Evolutionary conservation across 2,797 vertebrate genomes (phyloP), one percentile per base, ranked within the genome.

Genomic region (Atherinosoma microstoma): DNA sequence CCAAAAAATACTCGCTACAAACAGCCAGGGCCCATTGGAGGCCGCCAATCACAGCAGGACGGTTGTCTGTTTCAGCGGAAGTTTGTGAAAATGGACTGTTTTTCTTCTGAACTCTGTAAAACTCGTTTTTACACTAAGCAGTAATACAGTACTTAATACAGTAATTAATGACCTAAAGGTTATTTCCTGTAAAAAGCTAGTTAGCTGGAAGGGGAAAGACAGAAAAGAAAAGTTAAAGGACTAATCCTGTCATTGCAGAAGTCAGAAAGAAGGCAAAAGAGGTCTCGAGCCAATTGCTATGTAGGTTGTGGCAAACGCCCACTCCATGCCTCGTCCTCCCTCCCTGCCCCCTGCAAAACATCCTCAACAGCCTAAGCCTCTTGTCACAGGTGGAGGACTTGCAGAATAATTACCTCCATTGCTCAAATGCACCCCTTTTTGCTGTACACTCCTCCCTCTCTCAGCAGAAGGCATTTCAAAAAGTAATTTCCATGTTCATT

Each of bases 341-440:
- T 74, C 70, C 68, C 63, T 61, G 45, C 73, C 73, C 73, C 70
- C 59, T 73, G 72, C 81, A 69, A 85, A 85, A 76, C 79, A 42
- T 64, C 79, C 70, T 77, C 54, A 63, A 63, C 73, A 42, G 65
- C 81, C 84, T 87, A 87, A 90, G 83, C 87, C 90, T 87, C 90
- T 91, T 91, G 90, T 95, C 93, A 92, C 91, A 94, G 92, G 92
- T 94, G 93, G 93, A 91, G 87, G 86, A 92, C 87, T 90, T 70
- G 67, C 24, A 62, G 86, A 93, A 93, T 94, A 94, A 94, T 94
- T 92, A 94, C 90, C 81, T 93, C 84, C 51, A 84, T 81, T 89
- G 85, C 85, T 76, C 77, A 71, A 79, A 86, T 67, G 72, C 78
- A 13, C 32, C 0, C 58, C 64, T 66, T 80, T 56, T 75, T 70